Evolutionary conservation across 37 sponge, comb jelly and placozoan genomes (phyloP), one percentile per base, ranked within the genome.

Genomic region (Tethya wilhelma): DNA sequence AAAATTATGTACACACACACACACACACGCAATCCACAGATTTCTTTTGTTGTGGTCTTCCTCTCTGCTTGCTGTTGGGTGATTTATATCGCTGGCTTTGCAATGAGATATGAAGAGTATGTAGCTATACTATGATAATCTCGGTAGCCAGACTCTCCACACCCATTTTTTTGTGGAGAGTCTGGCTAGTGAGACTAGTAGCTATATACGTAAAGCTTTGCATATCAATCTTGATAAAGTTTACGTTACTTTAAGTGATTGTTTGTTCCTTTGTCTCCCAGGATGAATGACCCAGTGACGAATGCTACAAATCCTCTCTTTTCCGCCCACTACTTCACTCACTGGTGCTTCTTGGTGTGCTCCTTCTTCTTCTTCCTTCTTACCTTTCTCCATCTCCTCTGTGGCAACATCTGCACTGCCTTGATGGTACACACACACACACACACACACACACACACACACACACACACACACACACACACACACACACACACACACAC

Each of bases 1-100:
- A n/a, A n/a, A n/a, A n/a, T n/a, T n/a, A n/a, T n/a, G n/a, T n/a
- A n/a, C n/a, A n/a, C n/a, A n/a, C n/a, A n/a, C n/a, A n/a, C n/a
- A n/a, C n/a, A n/a, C n/a, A n/a, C n/a, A n/a, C n/a, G n/a, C n/a
- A n/a, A n/a, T n/a, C n/a, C n/a, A 44, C 32, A 75, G 75, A 34
- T 75, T 56, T 9, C 60, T 36, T 59, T 75, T n/a, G 41, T 56
- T 17, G 60, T 75, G 14, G 57, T 75, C 17, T 28, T 38, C 26
- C 26, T 58, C 19, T 53, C 75, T 2, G 60, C 75, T 30, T 8
- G 32, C 8, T 38, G 62, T 39, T 75, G 75, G 75, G 39, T 75
- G 60, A 41, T 34, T 7, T 75, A 40, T 37, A 41, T 58, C 37
- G 55, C 42, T 38, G 75, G 75, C 58, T 58, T 75, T 25, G 55